Base-by-base conservation (phyloP, 1,140 invertebrate genomes). In the Amyelois transitella region DNA sequence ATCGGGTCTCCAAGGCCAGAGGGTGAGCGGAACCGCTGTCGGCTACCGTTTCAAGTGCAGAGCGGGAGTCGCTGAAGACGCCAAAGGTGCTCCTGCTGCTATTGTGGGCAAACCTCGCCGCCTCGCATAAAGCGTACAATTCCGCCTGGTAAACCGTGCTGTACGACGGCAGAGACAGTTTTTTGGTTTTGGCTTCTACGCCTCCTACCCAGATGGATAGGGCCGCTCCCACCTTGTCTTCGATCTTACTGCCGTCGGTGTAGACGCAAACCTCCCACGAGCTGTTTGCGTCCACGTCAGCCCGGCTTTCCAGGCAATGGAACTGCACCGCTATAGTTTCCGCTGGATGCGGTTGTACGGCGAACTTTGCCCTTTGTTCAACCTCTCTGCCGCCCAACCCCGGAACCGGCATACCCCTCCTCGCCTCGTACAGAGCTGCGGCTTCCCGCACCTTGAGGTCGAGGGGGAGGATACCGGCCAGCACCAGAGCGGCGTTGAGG, bases 131-230 rank as follows among this genome's bases (percentile, higher is more conserved):
- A 18, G 60, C 64, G 6, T 58, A 10, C 0, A 70, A 28, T 45
- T 71, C 69, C 4, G 69, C 64, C 45, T 71, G 69, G 55, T 57
- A 67, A 17, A 67, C 69, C 0, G 68, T 58, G 55, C 68, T 66
- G 48, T 48, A 59, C 3, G 51, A 6, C n/a, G 43, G 18, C 38
- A 67, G 32, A 3, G 25, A 54, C 0, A 65, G 18, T 19, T 63
- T 67, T 0, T 1, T 1, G 51, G 14, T 24, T 19, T 45, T 53
- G 5, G 14, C 61, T 24, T 71, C 64, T 6, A 44, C 32, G 1
- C 7, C 53, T 0, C 44, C 24, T 1, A 55, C 18, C 62, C 60
- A 64, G 8, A 62, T 5, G 24, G 64, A 62, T 4, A 66, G 17
- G 3, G 63, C 63, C 5, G 60, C 58, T 1, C 66, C 66, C 14